Percentiles rank a stretch among this genome's conserved stretches.
phyloP scores from a whole-genome alignment of 2,888 invertebrate genomes.

The Blera fallax region DNA sequence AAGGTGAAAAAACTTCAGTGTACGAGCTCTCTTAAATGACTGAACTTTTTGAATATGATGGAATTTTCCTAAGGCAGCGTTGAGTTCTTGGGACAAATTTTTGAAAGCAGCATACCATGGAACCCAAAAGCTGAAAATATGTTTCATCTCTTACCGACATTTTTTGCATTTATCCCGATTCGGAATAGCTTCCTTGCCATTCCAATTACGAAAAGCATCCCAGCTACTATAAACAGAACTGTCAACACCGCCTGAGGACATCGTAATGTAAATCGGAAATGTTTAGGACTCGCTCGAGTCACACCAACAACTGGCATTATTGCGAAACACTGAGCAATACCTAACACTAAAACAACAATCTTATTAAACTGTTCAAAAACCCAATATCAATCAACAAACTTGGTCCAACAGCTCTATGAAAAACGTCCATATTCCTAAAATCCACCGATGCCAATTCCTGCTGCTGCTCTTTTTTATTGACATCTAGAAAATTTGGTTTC shows the following conservation, averaged over 20 bases:
- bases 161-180: conserved; percentile 79
- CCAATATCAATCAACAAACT: conserved; percentile 73
- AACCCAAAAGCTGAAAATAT: no score
- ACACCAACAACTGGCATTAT: conserved; percentile 83
- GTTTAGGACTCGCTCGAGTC: conserved; percentile 79
- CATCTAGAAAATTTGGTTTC: conserved; percentile 35
- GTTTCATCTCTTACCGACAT: conserved; percentile 78
- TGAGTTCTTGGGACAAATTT: no score
- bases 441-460: conserved; percentile 27
- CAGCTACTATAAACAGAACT: conserved; percentile 74
- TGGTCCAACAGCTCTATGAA: conserved; percentile 83
- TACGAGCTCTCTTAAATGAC: no score
- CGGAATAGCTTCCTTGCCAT: conserved; percentile 74
- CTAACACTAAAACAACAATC: conserved; percentile 78
- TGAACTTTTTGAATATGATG: no score
- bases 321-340: conserved; percentile 83
- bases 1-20: no score
- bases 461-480: background rate
- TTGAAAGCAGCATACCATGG: no score
- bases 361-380: background rate
- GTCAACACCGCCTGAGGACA: conserved; percentile 76
- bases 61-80: no score
- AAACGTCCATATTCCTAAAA: conserved; percentile 77
- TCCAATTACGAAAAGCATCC: conserved; percentile 71
- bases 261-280: conserved; percentile 76